These are phyloP conservation scores for Talpa occidentalis DNA, from an alignment of 2,113 vertebrate species.

Conservation along the genomic window DNA sequence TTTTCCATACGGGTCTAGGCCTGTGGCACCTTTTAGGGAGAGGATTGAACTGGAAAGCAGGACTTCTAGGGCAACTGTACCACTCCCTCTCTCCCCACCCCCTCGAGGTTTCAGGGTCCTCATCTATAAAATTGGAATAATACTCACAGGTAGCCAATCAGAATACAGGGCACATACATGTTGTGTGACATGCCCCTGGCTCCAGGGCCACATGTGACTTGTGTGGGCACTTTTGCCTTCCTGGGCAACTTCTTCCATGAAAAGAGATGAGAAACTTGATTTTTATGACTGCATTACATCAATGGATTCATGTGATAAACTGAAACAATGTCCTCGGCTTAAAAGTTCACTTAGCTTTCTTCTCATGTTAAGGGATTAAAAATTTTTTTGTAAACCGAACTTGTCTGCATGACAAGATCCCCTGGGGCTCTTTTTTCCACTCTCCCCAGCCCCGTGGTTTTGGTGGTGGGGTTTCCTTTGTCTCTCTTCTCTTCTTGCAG, in stretches of 20 bases:
- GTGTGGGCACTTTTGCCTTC: neutral
- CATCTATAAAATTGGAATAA: neutral
- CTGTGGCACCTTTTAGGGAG: no score
- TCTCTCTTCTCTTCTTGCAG: neutral
- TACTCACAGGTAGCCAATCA: neutral
- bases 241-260: neutral
- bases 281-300: neutral
- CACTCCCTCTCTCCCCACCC: neutral
- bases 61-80: neutral
- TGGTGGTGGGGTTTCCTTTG: neutral
- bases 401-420: neutral
- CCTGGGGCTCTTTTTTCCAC: neutral
- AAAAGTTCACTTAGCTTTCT: neutral
- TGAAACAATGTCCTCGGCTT: neutral
- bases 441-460: neutral
- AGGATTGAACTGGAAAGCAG: neutral
- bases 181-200: neutral
- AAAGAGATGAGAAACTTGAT: neutral
- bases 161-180: neutral
- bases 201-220: neutral
- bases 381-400: neutral
- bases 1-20: neutral
- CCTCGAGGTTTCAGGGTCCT: neutral
- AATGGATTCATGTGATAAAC: neutral
- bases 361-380: neutral